A percentile compares a stretch with the other conserved stretches of the same genome.
Evolutionary conservation across 2,113 vertebrate species (phyloP).

Genomic region (Siphamia tubifer): DNA sequence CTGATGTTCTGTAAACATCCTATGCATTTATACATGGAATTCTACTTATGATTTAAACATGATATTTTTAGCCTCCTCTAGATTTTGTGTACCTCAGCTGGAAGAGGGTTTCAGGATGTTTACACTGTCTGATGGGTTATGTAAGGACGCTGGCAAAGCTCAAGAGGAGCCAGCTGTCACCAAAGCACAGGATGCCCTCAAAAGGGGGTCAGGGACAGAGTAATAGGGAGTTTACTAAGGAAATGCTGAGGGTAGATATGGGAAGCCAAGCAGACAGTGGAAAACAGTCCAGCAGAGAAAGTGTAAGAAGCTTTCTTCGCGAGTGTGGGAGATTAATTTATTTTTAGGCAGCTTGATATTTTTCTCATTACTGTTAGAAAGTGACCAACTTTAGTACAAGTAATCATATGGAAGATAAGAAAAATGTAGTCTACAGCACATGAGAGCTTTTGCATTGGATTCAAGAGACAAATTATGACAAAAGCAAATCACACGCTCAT

Average conservation of each 20-base stretch:
- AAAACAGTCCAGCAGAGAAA: not conserved
- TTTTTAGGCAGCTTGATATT: conserved; percentile 20
- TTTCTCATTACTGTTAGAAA: conserved; percentile 13
- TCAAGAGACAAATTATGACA: not conserved
- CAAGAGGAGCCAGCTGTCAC: conserved; percentile 61
- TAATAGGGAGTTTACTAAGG: conserved; percentile 16
- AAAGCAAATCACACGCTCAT: not conserved
- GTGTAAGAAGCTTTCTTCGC: conserved; percentile 47
- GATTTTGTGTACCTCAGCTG: conserved; percentile 1
- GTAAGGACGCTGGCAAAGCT: conserved; percentile 51
- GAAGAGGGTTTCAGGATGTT: conserved; percentile 25
- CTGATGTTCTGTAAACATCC: not conserved
- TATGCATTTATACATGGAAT: no score
- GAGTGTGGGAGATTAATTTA: conserved; percentile 45
- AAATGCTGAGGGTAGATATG: conserved; percentile 4
- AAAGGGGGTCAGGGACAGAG: conserved; percentile 15
- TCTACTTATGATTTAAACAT: conserved; percentile 1
- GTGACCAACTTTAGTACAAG: not conserved
- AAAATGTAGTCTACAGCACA: conserved; percentile 5
- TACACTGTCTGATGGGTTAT: conserved; percentile 47
- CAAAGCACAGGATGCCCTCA: conserved; percentile 16
- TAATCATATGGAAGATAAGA: conserved; percentile 1
- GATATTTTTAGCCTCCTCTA: conserved; percentile 16
- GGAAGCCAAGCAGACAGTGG: conserved; percentile 18
- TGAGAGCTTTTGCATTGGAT: not conserved